Conservation (phyloP, 2,113 vertebrate species). For the Petrocephalus microphthalmus region DNA sequence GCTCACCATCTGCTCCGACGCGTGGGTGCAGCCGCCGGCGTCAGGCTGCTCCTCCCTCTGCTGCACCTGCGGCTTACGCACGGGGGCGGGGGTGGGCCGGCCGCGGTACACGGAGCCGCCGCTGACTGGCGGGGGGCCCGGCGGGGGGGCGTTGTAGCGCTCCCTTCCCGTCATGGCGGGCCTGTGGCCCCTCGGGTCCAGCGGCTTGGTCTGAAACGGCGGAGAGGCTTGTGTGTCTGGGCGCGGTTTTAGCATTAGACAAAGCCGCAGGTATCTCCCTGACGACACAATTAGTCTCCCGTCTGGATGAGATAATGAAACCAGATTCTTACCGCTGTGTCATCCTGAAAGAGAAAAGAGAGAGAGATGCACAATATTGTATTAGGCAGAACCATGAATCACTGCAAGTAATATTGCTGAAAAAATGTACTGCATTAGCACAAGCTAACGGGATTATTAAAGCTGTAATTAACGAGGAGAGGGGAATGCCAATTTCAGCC, state of each 20-base stretch:
- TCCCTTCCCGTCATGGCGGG: constrained; percentile 42
- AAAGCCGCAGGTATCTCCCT: background rate
- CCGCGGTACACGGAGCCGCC: constrained; percentile 50
- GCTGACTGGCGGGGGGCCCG: constrained; percentile 56
- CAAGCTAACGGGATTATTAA: background rate
- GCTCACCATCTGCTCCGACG: constrained; percentile 60
- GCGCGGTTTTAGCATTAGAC: background rate
- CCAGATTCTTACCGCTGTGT: accelerated
- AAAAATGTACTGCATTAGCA: background rate
- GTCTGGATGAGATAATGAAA: background rate
- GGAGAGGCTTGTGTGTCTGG: background rate
- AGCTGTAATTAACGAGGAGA: background rate
- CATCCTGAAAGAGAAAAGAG: constrained; percentile 19
- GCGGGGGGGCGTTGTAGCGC: constrained; percentile 26
- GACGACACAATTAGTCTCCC: too few relatives aligned
- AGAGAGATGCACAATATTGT: background rate
- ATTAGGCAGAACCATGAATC: constrained; percentile 20
- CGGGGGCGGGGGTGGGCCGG: constrained; percentile 44
- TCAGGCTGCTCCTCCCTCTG: constrained; percentile 49
- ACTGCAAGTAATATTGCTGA: background rate
- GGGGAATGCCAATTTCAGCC: background rate
- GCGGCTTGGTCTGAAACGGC: accelerated
- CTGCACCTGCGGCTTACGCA: accelerated
- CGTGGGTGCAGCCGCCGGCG: constrained; percentile 70
- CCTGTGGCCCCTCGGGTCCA: constrained; percentile 60